phyloP scores from a whole-genome alignment of 2,797 vertebrate species.

The Halcyon smyrnensis region DNA sequence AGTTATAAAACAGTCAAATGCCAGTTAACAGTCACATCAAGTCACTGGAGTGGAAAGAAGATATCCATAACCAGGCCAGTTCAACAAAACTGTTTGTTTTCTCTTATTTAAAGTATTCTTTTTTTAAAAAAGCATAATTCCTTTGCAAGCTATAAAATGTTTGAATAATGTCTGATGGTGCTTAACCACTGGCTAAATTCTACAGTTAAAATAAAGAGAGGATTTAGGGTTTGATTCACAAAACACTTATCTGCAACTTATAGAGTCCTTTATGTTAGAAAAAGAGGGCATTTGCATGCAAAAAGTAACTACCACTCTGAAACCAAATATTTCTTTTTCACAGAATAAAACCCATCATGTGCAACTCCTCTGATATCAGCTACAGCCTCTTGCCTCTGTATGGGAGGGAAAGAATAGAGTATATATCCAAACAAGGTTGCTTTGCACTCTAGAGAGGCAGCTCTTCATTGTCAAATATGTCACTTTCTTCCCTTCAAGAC shows the following conservation, averaged over 20 bases:
- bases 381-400: not conserved
- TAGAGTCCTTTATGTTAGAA: slow-evolving; percentile 29
- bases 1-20: slow-evolving; percentile 38
- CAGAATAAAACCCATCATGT: slow-evolving; percentile 57
- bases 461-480: not conserved
- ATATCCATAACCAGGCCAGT: slow-evolving; percentile 2
- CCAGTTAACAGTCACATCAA: slow-evolving; percentile 6
- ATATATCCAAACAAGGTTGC: not conserved
- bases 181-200: slow-evolving; percentile 9
- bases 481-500: not conserved
- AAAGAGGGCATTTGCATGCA: slow-evolving; percentile 64
- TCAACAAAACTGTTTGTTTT: not conserved
- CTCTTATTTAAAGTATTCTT: slow-evolving; percentile 12
- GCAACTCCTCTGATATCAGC: slow-evolving; percentile 16
- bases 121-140: not conserved
- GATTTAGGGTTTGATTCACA: not conserved
- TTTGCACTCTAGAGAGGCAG: not conserved
- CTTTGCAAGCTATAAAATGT: not conserved
- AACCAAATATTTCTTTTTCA: slow-evolving; percentile 30
- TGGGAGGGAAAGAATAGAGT: not conserved
- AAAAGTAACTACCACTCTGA: slow-evolving; percentile 41
- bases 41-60: not conserved
- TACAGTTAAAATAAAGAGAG: slow-evolving; percentile 23
- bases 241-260: slow-evolving; percentile 38
- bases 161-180: slow-evolving; percentile 25